These are phyloP conservation scores for Micrasema longulum DNA, from an alignment of 1,140 invertebrate genomes.

Conservation along the genomic window DNA sequence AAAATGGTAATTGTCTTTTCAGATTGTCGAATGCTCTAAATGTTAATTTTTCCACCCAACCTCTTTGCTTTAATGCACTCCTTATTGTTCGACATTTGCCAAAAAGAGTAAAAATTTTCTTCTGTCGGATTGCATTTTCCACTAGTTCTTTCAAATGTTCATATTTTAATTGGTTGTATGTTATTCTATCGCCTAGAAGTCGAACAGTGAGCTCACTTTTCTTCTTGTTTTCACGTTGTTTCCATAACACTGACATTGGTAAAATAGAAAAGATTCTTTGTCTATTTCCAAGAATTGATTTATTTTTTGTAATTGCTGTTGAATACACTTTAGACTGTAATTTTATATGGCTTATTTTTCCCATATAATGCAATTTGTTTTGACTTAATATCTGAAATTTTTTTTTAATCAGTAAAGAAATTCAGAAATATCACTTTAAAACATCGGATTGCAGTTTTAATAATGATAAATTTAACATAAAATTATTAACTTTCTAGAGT, in stretches of 20 bases:
- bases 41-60: slow-evolving; percentile 73
- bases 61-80: slow-evolving; percentile 67
- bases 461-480: too few species aligned
- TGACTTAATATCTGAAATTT: slow-evolving; percentile 17
- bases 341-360: background rate
- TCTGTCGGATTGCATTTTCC: slow-evolving; percentile 56
- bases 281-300: too few species aligned
- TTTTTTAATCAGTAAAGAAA: too few species aligned
- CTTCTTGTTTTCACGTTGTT: too few species aligned
- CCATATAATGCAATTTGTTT: background rate
- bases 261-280: too few species aligned
- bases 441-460: too few species aligned
- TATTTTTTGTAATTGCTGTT: too few species aligned
- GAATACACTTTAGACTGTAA: background rate
- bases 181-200: slow-evolving; percentile 16
- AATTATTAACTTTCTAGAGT: too few species aligned
- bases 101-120: slow-evolving; percentile 60
- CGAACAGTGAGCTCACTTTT: too few species aligned
- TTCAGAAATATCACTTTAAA: too few species aligned
- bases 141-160: slow-evolving; percentile 56
- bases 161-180: slow-evolving; percentile 49
- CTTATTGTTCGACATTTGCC: slow-evolving; percentile 64
- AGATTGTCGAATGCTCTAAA: slow-evolving; percentile 56
- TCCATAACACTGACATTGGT: too few species aligned
- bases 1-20: slow-evolving; percentile 54